A percentile compares a stretch with the other conserved stretches of the same genome.
These are phyloP conservation scores for Drosophila ironensis DNA, from an alignment of 1,140 invertebrate genomes.

Conservation along the genomic window DNA sequence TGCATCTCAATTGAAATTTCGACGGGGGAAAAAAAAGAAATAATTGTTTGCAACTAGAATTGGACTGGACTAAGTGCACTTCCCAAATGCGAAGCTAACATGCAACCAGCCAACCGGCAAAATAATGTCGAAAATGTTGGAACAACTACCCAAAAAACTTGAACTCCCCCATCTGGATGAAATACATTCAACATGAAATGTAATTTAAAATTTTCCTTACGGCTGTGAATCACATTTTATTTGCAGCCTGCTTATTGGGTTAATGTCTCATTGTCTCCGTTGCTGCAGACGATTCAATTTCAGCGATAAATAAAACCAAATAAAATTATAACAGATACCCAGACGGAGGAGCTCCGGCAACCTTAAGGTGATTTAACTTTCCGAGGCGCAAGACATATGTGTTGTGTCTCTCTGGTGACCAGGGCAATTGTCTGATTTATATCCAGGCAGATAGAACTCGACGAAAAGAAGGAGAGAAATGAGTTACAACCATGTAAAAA, in stretches of 20 bases:
- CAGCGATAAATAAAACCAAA: slow-evolving; percentile 70
- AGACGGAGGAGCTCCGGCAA: slow-evolving; percentile 13
- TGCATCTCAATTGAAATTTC: slow-evolving; percentile 64
- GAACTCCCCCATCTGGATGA: too few relatives aligned
- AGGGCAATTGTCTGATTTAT: slow-evolving; percentile 73
- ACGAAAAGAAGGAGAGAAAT: slow-evolving; percentile 28
- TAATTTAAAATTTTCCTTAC: not conserved
- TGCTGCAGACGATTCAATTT: slow-evolving; percentile 70
- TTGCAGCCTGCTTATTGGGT: slow-evolving; percentile 56
- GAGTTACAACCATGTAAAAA: slow-evolving; percentile 28
- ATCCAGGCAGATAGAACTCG: slow-evolving; percentile 35
- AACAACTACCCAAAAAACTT: too few relatives aligned
- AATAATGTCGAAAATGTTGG: too few relatives aligned
- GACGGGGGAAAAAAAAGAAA: not conserved
- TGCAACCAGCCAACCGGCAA: slow-evolving; percentile 22
- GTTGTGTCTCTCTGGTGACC: slow-evolving; percentile 12
- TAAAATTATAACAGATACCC: slow-evolving; percentile 65
- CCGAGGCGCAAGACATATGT: slow-evolving; percentile 31
- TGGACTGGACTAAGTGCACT: slow-evolving; percentile 43
- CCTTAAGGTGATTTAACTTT: slow-evolving; percentile 30
- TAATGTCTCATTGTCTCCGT: slow-evolving; percentile 72
- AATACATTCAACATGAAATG: not conserved
- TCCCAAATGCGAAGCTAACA: slow-evolving; percentile 57
- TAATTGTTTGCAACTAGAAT: slow-evolving; percentile 17
- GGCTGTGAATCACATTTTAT: not conserved